These are phyloP conservation scores for Neoaliturus tenellus DNA, from an alignment of 2,888 invertebrate genomes.

Conservation along the genomic window DNA sequence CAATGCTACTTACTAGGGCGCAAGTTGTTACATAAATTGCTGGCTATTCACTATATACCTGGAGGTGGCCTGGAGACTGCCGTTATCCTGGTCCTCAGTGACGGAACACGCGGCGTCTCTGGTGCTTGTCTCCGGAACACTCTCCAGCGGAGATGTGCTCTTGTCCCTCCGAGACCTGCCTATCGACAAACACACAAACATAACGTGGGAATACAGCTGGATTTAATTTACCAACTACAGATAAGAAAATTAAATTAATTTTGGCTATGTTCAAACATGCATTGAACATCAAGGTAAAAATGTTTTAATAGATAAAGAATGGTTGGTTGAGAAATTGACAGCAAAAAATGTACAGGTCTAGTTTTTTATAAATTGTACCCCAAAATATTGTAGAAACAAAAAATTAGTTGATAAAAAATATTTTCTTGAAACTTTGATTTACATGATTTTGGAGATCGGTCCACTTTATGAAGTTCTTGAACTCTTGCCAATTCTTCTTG, in stretches of 20 bases:
- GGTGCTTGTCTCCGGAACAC: constrained; percentile 18
- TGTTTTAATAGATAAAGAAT: too few species aligned
- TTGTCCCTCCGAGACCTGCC: constrained; percentile 28
- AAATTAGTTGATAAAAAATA: background rate
- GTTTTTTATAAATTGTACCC: background rate
- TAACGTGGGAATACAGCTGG: too few species aligned
- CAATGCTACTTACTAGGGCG: too few species aligned
- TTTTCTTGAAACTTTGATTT: too few species aligned
- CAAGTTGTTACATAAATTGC: too few species aligned
- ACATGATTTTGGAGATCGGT: background rate
- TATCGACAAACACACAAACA: background rate
- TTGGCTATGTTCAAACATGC: too few species aligned
- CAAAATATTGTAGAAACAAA: background rate
- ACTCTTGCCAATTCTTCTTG: constrained; percentile 13
- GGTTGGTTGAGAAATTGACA: too few species aligned
- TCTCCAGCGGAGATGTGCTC: constrained; percentile 37
- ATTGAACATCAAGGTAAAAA: too few species aligned
- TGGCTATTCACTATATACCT: too few species aligned
- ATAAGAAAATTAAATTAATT: too few species aligned
- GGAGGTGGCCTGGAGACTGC: background rate
- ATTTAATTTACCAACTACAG: too few species aligned
- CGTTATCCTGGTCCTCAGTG: background rate
- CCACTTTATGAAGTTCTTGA: constrained; percentile 22
- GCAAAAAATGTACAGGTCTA: too few species aligned
- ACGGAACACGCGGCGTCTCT: constrained; percentile 29